Percentiles rank a stretch among this genome's conserved stretches.
These are phyloP conservation scores for Ophion slaviceki DNA, from an alignment of 2,888 invertebrate genomes.

Conservation along the genomic window DNA sequence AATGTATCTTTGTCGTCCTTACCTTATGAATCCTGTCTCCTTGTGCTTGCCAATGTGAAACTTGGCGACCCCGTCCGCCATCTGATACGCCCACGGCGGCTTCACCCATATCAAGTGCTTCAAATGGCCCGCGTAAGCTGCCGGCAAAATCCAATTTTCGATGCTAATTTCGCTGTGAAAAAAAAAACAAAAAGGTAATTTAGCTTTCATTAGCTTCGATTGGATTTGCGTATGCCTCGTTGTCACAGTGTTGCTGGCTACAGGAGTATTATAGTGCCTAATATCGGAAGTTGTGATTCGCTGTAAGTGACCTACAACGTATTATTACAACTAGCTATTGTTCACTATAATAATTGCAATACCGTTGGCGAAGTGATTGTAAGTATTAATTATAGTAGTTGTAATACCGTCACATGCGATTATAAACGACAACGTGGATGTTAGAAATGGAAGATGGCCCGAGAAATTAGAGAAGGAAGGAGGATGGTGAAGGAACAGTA, in stretches of 20 bases:
- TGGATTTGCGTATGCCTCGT: neutral
- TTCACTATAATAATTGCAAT: too few species aligned
- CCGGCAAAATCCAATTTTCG: slow-evolving; percentile 97
- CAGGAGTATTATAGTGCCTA: too few species aligned
- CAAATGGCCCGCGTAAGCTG: slow-evolving; percentile 93
- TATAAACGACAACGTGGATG: too few species aligned
- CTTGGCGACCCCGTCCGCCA: slow-evolving; percentile 87
- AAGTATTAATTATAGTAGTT: too few species aligned
- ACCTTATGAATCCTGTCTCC: slow-evolving; percentile 86
- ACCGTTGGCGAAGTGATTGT: too few species aligned
- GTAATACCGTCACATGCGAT: too few species aligned
- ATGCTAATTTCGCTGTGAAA: slow-evolving; percentile 88
- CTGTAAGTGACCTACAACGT: too few species aligned
- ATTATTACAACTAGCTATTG: too few species aligned
- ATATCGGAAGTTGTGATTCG: too few species aligned
- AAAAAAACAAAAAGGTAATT: neutral
- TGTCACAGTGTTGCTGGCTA: neutral
- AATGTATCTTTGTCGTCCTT: slow-evolving; percentile 18
- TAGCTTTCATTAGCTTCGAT: neutral
- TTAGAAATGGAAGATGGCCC: too few species aligned
- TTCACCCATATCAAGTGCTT: slow-evolving; percentile 93
- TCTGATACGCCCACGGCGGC: slow-evolving; percentile 95
- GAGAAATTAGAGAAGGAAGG: too few species aligned
- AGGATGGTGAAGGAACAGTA: too few species aligned
- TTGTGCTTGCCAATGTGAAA: slow-evolving; percentile 91